Percentiles rank a stretch among this genome's conserved stretches.
phyloP scores from a whole-genome alignment of 2,888 invertebrate species.

The Isoperla grammatica region DNA sequence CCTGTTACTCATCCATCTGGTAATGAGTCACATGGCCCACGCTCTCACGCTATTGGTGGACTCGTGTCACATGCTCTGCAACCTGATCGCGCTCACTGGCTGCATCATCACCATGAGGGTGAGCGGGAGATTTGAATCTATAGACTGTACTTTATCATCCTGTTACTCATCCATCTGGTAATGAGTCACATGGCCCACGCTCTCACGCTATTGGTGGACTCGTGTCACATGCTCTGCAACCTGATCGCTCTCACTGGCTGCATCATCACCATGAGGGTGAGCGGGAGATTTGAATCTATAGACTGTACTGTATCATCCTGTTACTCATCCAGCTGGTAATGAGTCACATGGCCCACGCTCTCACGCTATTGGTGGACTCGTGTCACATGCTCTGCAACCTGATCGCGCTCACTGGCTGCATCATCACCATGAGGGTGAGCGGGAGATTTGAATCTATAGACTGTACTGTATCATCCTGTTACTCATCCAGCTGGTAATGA shows the following conservation, averaged over 20 bases:
- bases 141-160: no score
- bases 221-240: conserved; percentile 92
- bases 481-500: conserved; percentile 77
- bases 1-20: conserved; percentile 68
- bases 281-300: no score
- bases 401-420: conserved; percentile 74
- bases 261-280: conserved; percentile 72
- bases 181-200: conserved; percentile 88
- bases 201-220: conserved; percentile 83
- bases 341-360: conserved; percentile 84
- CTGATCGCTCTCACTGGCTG: conserved; percentile 80
- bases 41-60: conserved; percentile 87
- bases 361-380: conserved; percentile 85
- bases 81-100: conserved; percentile 79
- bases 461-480: no score
- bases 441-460: no score
- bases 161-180: conserved; percentile 68
- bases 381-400: conserved; percentile 94
- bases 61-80: conserved; percentile 91
- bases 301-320: no score
- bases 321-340: no score
- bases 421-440: conserved; percentile 71
- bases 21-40: conserved; percentile 84
- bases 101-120: conserved; percentile 77
- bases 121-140: no score